Conservation (phyloP, 2,113 vertebrate genomes). For the human region GRCh38 chr2:181131001-181131500, state of each 20-base stretch:
- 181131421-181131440: not conserved
- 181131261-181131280: not conserved
- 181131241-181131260: conserved; percentile 5
- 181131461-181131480: not conserved
- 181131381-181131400: not conserved
- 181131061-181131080: not conserved
- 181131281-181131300: not conserved
- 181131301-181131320: not conserved
- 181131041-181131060: not conserved
- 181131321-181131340: not conserved
- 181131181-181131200: conserved; percentile 9
- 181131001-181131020: conserved; percentile 49
- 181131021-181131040: not conserved
- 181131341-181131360: not conserved
- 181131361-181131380: not conserved
- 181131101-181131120: not conserved
- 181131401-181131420: not conserved
- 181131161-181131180: not conserved
- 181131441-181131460: not conserved
- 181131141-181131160: not conserved
- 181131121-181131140: not conserved
- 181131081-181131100: not conserved
- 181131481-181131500: not conserved
- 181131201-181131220: conserved; percentile 21
- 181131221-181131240: not conserved